Percentiles rank a stretch among this genome's conserved stretches.
Evolutionary conservation across 1,140 invertebrate genomes (phyloP).

Genomic region (Caenorhabditis latens): DNA sequence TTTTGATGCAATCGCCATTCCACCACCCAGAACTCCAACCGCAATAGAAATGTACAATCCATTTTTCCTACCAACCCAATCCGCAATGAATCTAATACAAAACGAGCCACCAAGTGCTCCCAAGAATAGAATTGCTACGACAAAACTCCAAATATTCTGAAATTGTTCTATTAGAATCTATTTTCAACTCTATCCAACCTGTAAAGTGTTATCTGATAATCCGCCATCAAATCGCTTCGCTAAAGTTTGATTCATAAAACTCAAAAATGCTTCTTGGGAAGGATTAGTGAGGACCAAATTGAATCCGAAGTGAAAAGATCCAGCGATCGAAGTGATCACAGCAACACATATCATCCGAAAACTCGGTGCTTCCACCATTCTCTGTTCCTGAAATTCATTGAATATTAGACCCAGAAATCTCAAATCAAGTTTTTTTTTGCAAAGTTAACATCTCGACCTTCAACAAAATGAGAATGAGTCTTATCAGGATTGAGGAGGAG

Average conservation of each 20-base stretch:
- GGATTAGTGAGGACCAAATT: conserved; percentile 73
- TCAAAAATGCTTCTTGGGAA: conserved; percentile 71
- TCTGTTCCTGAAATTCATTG: not conserved
- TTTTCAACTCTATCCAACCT: conserved; percentile 55
- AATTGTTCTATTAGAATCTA: conserved; percentile 13
- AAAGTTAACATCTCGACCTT: not conserved
- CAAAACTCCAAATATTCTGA: conserved; percentile 73
- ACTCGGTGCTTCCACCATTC: conserved; percentile 53
- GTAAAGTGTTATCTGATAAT: conserved; percentile 55
- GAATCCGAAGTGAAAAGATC: conserved; percentile 76
- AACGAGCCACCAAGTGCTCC: conserved; percentile 74
- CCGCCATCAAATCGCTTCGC: conserved; percentile 63
- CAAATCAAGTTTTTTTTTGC: not conserved
- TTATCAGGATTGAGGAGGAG: conserved; percentile 3
- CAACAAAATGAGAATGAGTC: conserved; percentile 10
- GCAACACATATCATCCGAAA: conserved; percentile 63
- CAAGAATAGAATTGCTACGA: conserved; percentile 73
- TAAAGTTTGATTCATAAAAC: conserved; percentile 70
- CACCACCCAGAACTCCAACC: conserved; percentile 63
- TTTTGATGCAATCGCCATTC: conserved; percentile 66
- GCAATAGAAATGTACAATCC: conserved; percentile 71
- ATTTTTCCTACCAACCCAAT: conserved; percentile 70
- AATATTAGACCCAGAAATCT: not conserved
- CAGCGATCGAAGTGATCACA: conserved; percentile 70
- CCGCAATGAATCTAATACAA: conserved; percentile 68